Conservation (phyloP, 2,888 invertebrate species). For the Pteria penguin region DNA sequence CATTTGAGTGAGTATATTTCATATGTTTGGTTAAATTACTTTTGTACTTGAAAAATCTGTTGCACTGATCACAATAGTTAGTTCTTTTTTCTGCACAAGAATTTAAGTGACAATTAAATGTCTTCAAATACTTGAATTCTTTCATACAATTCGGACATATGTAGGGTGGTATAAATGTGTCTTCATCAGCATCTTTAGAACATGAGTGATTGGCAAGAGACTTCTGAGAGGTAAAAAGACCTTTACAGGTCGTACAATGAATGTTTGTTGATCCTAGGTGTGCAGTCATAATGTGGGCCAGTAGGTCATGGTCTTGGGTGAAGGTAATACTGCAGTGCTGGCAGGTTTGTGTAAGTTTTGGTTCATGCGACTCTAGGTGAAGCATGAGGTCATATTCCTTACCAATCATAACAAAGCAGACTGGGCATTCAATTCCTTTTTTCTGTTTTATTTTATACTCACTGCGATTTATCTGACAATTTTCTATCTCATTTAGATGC, state of each 20-base stretch:
- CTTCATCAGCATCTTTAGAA: background rate
- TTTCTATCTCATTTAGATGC: too few relatives aligned
- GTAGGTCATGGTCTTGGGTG: background rate
- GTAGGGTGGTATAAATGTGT: background rate
- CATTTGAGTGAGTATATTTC: conserved; percentile 43
- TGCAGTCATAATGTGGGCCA: background rate
- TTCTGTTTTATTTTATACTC: too few relatives aligned
- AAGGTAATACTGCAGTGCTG: background rate
- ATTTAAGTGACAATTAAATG: conserved; percentile 1
- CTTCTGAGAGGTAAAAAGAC: background rate
- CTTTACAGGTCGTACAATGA: background rate
- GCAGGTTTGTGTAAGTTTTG: background rate
- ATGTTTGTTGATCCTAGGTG: background rate
- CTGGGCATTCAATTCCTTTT: background rate
- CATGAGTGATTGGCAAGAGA: background rate
- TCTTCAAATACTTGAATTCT: background rate
- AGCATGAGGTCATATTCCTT: background rate
- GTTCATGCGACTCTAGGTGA: background rate
- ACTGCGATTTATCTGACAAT: too few relatives aligned
- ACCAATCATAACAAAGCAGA: background rate
- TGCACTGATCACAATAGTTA: conserved; percentile 4
- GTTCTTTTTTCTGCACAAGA: background rate
- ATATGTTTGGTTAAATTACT: conserved; percentile 58
- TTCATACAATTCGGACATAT: background rate
- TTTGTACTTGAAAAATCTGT: conserved; percentile 3